phyloP scores from a whole-genome alignment of 1,140 invertebrate species.

The Drosophila cardini region DNA sequence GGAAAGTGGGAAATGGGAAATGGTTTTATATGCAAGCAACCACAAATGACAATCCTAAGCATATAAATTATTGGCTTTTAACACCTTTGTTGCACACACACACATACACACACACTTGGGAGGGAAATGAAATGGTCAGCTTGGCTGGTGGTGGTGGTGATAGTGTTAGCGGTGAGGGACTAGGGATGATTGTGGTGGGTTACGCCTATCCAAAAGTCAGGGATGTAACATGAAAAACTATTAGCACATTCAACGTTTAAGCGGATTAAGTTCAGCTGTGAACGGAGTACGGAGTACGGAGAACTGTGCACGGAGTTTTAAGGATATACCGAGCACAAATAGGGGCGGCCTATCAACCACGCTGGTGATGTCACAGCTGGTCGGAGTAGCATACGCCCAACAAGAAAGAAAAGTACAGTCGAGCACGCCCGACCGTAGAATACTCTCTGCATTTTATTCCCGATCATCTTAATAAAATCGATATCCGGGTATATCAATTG shows the following conservation, averaged over 20 bases:
- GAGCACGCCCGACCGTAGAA: no score
- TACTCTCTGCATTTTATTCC: no score
- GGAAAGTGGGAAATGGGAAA: conserved; percentile 18
- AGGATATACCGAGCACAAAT: conserved; percentile 38
- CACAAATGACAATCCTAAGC: conserved; percentile 69
- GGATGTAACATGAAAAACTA: conserved; percentile 78
- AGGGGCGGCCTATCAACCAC: conserved; percentile 36
- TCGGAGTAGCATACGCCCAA: conserved; percentile 54
- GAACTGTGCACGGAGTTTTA: conserved; percentile 26
- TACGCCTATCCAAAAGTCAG: conserved; percentile 62
- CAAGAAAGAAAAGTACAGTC: no score
- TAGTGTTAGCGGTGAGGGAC: neutral
- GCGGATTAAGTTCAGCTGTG: conserved; percentile 71
- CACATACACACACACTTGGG: neutral
- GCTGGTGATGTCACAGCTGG: conserved; percentile 64
- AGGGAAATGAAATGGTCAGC: conserved; percentile 12
- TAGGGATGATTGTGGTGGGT: conserved; percentile 35
- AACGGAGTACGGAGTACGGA: conserved; percentile 5
- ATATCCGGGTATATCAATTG: no score
- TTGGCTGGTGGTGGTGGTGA: conserved; percentile 20
- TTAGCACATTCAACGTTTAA: conserved; percentile 81
- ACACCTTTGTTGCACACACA: conserved; percentile 60
- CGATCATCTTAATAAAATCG: no score
- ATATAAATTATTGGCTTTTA: conserved; percentile 81
- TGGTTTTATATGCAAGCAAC: conserved; percentile 20